Evolutionary conservation across 2,113 vertebrate genomes (phyloP).

Genomic region (Vireo altiloquus): DNA sequence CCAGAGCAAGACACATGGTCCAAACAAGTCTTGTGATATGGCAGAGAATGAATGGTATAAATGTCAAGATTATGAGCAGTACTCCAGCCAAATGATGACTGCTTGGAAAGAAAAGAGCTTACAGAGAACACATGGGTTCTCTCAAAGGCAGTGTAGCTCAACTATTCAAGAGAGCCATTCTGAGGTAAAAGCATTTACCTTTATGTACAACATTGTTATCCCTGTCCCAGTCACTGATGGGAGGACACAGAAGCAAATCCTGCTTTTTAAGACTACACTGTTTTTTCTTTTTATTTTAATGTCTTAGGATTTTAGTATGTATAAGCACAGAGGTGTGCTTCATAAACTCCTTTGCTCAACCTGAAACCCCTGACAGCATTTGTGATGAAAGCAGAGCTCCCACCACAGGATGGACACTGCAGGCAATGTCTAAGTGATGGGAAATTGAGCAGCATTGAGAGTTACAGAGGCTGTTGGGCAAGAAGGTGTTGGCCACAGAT

Average conservation of each 20-base stretch:
- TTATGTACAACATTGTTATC: background rate
- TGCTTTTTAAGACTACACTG: background rate
- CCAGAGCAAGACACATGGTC: background rate
- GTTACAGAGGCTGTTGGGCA: background rate
- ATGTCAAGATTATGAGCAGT: background rate
- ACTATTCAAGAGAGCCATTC: background rate
- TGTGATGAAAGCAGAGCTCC: background rate
- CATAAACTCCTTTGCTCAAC: background rate
- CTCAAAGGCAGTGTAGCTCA: background rate
- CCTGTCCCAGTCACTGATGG: background rate
- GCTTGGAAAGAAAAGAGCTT: background rate
- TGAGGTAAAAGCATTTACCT: background rate
- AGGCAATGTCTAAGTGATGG: background rate
- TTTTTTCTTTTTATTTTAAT: background rate
- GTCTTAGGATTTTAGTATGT: background rate
- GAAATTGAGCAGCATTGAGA: background rate
- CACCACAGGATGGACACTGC: background rate
- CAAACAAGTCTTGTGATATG: background rate
- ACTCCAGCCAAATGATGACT: background rate
- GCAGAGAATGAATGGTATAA: background rate
- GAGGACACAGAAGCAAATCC: background rate
- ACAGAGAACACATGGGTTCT: background rate
- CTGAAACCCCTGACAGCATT: background rate
- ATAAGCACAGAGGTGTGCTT: background rate
- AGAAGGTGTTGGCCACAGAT: background rate